Percentiles rank a stretch among this genome's conserved stretches.
Evolutionary conservation across 2,113 vertebrate species (phyloP).

Genomic region (Myxocyprinus asiaticus): DNA sequence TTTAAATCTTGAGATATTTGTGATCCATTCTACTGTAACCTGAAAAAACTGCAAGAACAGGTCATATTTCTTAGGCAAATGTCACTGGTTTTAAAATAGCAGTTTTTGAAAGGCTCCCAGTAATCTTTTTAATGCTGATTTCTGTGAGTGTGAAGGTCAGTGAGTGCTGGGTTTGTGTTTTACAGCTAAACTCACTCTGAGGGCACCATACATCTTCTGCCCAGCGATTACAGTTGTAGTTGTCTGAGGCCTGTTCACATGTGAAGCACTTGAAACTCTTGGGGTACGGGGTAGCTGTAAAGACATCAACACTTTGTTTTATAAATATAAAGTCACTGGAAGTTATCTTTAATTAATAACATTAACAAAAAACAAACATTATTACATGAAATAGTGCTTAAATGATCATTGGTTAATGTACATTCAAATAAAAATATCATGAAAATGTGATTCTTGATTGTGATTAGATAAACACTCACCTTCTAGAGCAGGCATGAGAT

Average conservation of each 20-base stretch:
- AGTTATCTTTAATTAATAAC: no score
- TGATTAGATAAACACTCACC: constrained; percentile 64
- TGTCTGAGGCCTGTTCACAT: constrained; percentile 83
- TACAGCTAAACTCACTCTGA: constrained; percentile 73
- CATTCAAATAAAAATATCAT: no score
- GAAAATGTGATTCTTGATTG: no score
- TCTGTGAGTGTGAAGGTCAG: not conserved
- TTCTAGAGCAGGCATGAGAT: constrained; percentile 77
- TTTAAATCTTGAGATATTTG: not conserved
- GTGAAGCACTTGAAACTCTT: constrained; percentile 91
- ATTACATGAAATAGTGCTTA: not conserved
- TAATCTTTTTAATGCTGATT: not conserved
- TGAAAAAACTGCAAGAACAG: not conserved
- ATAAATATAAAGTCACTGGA: no score
- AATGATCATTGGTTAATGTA: no score
- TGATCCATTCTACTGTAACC: not conserved
- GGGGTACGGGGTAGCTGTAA: constrained; percentile 85
- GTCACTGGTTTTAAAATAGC: not conserved
- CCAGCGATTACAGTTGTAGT: constrained; percentile 90
- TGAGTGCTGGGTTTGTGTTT: not conserved
- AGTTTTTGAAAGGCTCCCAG: no score
- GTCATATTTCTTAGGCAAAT: no score
- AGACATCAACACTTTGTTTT: constrained; percentile 51
- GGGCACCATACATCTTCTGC: constrained; percentile 91
- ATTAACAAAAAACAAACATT: not conserved